Percentiles rank a stretch among this genome's conserved stretches.
Conservation (phyloP, 2,797 vertebrate species). For the Loris lydekkerianus region DNA sequence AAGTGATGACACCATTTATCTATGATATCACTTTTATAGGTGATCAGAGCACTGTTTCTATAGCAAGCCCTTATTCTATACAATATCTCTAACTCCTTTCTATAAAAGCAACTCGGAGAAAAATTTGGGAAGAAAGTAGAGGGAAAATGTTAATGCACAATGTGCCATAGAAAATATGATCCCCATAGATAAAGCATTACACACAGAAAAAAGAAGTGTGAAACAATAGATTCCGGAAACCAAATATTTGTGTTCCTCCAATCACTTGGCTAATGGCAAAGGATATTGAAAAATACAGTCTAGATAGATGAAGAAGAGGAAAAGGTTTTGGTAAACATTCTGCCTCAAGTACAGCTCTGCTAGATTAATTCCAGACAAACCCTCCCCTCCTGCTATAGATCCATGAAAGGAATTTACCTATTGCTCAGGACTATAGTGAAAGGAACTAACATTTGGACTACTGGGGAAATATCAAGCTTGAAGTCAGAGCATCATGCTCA, state of each 20-base stretch:
- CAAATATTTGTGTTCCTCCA: background rate
- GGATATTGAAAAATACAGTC: background rate
- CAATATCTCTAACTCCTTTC: constrained; percentile 7
- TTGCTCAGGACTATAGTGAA: background rate
- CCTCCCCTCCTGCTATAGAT: background rate
- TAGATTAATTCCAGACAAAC: background rate
- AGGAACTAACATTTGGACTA: background rate
- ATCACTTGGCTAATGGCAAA: background rate
- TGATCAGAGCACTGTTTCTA: background rate
- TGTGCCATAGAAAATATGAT: background rate
- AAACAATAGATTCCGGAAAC: background rate
- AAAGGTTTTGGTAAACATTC: background rate
- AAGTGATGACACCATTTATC: background rate
- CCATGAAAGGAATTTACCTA: background rate
- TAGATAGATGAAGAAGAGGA: background rate
- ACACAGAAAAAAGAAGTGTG: constrained; percentile 42
- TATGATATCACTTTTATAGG: background rate
- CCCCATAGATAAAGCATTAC: background rate
- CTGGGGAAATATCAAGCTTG: background rate
- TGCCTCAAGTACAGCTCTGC: background rate
- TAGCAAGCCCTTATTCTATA: background rate
- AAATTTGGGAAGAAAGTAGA: constrained; percentile 7
- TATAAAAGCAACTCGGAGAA: background rate
- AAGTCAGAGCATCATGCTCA: background rate
- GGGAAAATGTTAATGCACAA: background rate